A percentile compares a stretch with the other conserved stretches of the same genome.
phyloP scores from a whole-genome alignment of 1,140 invertebrate genomes.

The Drosophila mojavensis region DNA sequence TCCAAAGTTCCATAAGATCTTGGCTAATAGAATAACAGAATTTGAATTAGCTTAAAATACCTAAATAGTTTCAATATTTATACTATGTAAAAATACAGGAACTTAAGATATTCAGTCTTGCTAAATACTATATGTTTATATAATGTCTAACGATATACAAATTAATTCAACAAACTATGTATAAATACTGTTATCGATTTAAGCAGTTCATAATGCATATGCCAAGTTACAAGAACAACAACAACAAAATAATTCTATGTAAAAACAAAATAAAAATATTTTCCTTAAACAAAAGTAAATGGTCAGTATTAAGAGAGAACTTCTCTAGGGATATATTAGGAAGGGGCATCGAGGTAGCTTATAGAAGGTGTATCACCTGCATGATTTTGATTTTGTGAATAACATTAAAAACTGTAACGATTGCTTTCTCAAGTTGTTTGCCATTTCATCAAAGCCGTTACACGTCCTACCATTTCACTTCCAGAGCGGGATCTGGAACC shows the following conservation, averaged over 20 bases:
- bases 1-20: background rate
- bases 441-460: slow-evolving; percentile 56
- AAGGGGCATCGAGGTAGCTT: slow-evolving; percentile 4
- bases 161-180: slow-evolving; percentile 44
- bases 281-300: slow-evolving; percentile 58
- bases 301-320: background rate
- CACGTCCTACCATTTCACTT: slow-evolving; percentile 43
- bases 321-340: background rate
- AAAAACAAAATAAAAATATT: slow-evolving; percentile 72
- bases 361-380: slow-evolving; percentile 57
- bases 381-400: slow-evolving; percentile 71
- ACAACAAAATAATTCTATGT: slow-evolving; percentile 35
- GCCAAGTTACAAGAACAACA: slow-evolving; percentile 48
- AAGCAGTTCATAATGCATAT: slow-evolving; percentile 60
- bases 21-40: background rate
- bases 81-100: slow-evolving; percentile 28
- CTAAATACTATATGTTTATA: slow-evolving; percentile 23
- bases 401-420: slow-evolving; percentile 81
- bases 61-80: slow-evolving; percentile 34
- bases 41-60: background rate
- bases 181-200: slow-evolving; percentile 70
- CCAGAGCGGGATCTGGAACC: slow-evolving; percentile 20
- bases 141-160: slow-evolving; percentile 47
- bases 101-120: slow-evolving; percentile 22
- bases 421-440: slow-evolving; percentile 79